Conservation (phyloP, 2,113 vertebrate species). For the Aplodontia rufa region DNA sequence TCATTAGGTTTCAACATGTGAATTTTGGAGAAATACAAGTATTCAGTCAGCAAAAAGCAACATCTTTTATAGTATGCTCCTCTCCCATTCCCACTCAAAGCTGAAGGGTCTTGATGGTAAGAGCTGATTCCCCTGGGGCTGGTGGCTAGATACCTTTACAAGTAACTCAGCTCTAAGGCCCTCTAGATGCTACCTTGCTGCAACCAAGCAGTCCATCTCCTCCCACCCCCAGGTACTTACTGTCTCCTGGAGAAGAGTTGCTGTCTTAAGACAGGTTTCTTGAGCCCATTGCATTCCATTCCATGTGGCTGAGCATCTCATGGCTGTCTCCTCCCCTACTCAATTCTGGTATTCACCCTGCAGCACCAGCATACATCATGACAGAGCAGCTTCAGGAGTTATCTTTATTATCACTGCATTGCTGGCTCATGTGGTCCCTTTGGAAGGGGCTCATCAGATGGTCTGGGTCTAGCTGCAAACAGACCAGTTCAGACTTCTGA, state of each 20-base stretch:
- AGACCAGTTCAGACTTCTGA: neutral
- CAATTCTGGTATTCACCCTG: too few relatives aligned
- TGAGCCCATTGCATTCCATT: neutral
- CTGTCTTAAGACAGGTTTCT: neutral
- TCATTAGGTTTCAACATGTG: neutral
- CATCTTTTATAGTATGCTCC: neutral
- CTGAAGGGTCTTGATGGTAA: neutral
- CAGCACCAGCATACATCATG: rapidly evolving
- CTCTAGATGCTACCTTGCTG: neutral
- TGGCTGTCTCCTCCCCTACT: neutral
- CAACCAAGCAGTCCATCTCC: too few relatives aligned
- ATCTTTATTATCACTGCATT: neutral
- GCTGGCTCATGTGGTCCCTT: neutral
- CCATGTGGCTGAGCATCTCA: neutral
- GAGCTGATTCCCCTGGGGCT: neutral
- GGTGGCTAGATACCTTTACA: neutral
- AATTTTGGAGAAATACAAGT: neutral
- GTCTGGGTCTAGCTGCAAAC: neutral
- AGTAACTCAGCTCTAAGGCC: neutral
- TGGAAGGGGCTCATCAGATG: neutral
- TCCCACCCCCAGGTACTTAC: too few relatives aligned
- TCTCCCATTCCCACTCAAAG: neutral
- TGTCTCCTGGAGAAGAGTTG: neutral
- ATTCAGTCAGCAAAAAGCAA: neutral
- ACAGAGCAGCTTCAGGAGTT: neutral